A percentile compares a stretch with the other conserved stretches of the same genome.
phyloP scores from a whole-genome alignment of 2,888 invertebrate species.

The Harpagoxenus sublaevis region DNA sequence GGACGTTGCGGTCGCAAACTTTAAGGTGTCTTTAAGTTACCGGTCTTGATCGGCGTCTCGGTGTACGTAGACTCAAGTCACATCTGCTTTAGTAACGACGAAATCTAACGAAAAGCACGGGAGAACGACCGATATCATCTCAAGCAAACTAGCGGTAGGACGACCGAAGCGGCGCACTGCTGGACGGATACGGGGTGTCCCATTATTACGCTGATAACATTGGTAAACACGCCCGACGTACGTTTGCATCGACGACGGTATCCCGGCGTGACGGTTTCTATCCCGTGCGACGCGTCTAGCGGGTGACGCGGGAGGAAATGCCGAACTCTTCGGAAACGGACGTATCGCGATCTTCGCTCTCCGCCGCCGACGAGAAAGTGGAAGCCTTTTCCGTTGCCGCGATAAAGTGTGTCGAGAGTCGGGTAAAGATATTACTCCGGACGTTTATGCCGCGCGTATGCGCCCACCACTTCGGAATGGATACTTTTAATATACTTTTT shows the following conservation, averaged over 20 bases:
- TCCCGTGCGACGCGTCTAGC: constrained; percentile 65
- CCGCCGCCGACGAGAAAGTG: constrained; percentile 18
- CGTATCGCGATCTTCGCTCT: constrained; percentile 52
- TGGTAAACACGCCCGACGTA: constrained; percentile 74
- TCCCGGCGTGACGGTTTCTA: constrained; percentile 61
- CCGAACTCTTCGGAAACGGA: constrained; percentile 27
- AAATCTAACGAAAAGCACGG: constrained; percentile 80
- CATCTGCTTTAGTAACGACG: constrained; percentile 82
- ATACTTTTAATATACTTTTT: constrained; percentile 48
- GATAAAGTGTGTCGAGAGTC: constrained; percentile 39
- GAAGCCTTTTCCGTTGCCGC: constrained; percentile 38
- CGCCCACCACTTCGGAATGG: constrained; percentile 18
- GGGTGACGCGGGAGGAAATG: constrained; percentile 72
- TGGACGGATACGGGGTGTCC: constrained; percentile 83
- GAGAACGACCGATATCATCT: constrained; percentile 83
- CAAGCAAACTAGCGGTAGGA: constrained; percentile 80
- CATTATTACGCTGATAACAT: constrained; percentile 78
- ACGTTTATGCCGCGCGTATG: constrained; percentile 43
- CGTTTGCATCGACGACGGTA: constrained; percentile 61
- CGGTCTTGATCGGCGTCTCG: constrained; percentile 82
- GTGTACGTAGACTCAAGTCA: constrained; percentile 84
- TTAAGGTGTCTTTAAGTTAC: constrained; percentile 83
- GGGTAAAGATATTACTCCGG: constrained; percentile 52
- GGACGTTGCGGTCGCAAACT: constrained; percentile 70
- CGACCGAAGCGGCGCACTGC: constrained; percentile 72